These are phyloP conservation scores for Epizoanthus stellaris DNA, from an alignment of 92 coral and sea anemone species.

Conservation along the genomic window DNA sequence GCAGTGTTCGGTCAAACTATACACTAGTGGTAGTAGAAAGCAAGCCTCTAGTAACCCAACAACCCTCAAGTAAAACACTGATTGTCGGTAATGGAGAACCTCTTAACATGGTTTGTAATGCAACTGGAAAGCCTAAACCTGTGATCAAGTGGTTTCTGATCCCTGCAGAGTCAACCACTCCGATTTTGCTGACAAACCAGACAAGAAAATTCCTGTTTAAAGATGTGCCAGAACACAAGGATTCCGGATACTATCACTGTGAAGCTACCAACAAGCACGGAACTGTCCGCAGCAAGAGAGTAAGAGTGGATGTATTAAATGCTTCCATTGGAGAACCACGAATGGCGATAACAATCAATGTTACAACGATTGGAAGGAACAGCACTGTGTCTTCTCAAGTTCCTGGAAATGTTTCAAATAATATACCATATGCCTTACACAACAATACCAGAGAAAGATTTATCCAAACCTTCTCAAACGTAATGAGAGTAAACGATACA, in stretches of 20 bases:
- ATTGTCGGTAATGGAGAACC: neutral
- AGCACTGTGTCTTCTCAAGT: neutral
- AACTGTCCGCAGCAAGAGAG: slow-evolving; percentile 33
- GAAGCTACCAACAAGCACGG: slow-evolving; percentile 46
- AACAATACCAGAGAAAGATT: neutral
- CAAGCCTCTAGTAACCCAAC: too few species aligned
- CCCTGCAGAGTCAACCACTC: neutral
- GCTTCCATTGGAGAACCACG: slow-evolving; percentile 34
- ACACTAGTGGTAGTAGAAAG: too few species aligned
- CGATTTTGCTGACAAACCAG: neutral
- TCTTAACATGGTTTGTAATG: slow-evolving; percentile 24
- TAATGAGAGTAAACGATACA: neutral
- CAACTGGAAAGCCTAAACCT: slow-evolving; percentile 46
- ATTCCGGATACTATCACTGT: slow-evolving; percentile 50
- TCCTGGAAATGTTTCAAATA: neutral
- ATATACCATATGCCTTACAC: neutral
- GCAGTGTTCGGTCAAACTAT: too few species aligned
- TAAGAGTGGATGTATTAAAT: slow-evolving; percentile 30
- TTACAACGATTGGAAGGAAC: neutral
- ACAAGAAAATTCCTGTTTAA: neutral
- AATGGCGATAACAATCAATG: slow-evolving; percentile 11
- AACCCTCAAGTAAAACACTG: slow-evolving; percentile 12
- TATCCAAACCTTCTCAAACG: neutral
- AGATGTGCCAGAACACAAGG: neutral
- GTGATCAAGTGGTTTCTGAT: slow-evolving; percentile 44